A percentile compares a stretch with the other conserved stretches of the same genome.
These are phyloP conservation scores for Hippoglossus hippoglossus DNA, from an alignment of 2,797 vertebrate genomes.

Conservation along the genomic window DNA sequence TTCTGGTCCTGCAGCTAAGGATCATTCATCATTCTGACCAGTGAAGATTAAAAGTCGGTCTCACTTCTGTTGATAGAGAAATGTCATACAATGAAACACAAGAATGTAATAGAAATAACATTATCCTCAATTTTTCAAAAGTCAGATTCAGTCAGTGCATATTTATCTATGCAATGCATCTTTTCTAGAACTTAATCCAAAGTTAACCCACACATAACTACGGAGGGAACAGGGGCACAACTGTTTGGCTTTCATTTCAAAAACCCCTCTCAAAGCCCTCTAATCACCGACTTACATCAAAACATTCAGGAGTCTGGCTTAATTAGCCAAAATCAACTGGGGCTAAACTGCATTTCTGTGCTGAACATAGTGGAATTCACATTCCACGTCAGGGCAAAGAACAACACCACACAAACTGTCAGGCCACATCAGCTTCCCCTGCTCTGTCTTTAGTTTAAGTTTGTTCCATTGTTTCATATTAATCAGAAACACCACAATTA, in stretches of 20 bases:
- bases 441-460: conserved; percentile 1
- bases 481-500: conserved; percentile 57
- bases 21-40: conserved; percentile 19
- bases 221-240: conserved; percentile 46
- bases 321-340: conserved; percentile 75
- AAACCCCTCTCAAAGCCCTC: conserved; percentile 56
- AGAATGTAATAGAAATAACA: background rate
- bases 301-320: conserved; percentile 71
- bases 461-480: conserved; percentile 50
- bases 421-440: conserved; percentile 52
- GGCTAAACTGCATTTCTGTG: conserved; percentile 50
- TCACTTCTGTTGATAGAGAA: conserved; percentile 38
- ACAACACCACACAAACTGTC: conserved; percentile 62
- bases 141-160: background rate
- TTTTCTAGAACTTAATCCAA: conserved; percentile 29
- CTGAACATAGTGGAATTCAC: conserved; percentile 57
- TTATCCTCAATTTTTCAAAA: background rate
- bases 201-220: conserved; percentile 28
- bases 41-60: conserved; percentile 20
- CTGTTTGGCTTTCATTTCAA: conserved; percentile 65
- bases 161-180: conserved; percentile 39
- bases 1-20: conserved; percentile 24
- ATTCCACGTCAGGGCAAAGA: conserved; percentile 50
- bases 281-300: conserved; percentile 78
- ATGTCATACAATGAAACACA: conserved; percentile 24